phyloP scores from a whole-genome alignment of 2,113 vertebrate genomes.

The Pterocles orientalis region DNA sequence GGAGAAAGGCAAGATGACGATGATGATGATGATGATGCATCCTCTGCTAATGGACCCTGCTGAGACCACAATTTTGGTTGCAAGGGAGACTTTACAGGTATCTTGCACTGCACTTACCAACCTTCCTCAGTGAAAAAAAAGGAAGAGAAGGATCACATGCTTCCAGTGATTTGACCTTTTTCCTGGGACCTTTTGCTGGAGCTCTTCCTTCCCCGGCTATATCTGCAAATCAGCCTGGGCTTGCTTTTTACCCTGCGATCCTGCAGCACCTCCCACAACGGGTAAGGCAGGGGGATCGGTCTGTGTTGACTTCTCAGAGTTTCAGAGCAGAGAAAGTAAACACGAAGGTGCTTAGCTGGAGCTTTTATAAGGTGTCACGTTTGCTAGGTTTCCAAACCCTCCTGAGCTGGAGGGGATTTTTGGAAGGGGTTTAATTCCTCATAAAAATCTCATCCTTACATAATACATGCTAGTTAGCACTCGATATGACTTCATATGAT shows the following conservation, averaged over 20 bases:
- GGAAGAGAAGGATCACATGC: neutral
- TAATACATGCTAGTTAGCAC: neutral
- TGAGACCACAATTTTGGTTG: neutral
- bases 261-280: neutral
- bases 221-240: neutral
- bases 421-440: neutral
- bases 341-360: neutral
- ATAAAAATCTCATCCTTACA: neutral
- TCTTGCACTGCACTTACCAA: neutral
- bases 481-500: neutral
- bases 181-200: neutral
- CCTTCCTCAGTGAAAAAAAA: neutral
- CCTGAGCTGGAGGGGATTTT: neutral
- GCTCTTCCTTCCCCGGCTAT: neutral
- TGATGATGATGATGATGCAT: neutral
- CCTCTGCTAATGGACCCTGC: neutral
- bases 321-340: neutral
- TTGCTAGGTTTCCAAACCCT: neutral
- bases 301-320: neutral
- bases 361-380: neutral
- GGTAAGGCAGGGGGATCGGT: accelerated
- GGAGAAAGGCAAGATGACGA: neutral
- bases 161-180: neutral
- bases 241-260: neutral
- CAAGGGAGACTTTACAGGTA: neutral